Evolutionary conservation across 2,113 vertebrate species (phyloP).

Genomic region (Maccullochella peelii): DNA sequence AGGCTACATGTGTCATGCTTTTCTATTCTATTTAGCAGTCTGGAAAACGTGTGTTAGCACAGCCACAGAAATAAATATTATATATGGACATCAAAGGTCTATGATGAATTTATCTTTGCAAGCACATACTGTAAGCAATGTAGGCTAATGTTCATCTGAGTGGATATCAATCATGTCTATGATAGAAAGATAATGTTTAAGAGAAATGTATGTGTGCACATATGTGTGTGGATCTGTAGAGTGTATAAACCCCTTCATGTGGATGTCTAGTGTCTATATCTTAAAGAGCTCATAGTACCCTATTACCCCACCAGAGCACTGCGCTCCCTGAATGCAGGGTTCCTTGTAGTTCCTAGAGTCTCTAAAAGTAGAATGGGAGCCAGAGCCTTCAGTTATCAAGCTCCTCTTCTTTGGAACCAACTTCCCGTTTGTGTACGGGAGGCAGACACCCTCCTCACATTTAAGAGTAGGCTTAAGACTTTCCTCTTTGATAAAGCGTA

Average conservation of each 20-base stretch:
- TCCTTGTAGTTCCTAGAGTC: no score
- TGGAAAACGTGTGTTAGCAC: slow-evolving; percentile 3
- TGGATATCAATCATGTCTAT: neutral
- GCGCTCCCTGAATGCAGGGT: no score
- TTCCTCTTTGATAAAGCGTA: no score
- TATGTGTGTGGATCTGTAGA: neutral
- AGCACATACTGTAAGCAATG: neutral
- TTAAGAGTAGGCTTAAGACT: no score
- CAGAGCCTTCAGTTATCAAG: no score
- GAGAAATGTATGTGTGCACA: neutral
- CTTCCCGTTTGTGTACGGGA: no score
- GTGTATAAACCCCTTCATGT: neutral
- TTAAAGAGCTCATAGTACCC: no score
- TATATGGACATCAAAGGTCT: neutral
- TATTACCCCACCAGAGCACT: no score
- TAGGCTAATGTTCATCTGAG: neutral
- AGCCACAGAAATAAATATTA: neutral
- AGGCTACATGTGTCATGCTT: neutral
- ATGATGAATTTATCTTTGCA: neutral
- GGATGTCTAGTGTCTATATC: neutral
- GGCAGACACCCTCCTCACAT: no score
- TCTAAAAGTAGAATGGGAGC: no score
- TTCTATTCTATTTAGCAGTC: neutral
- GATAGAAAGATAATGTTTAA: neutral
- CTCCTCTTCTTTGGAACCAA: no score